phyloP scores from a whole-genome alignment of 1,140 invertebrate genomes.

The Euschistus heros region DNA sequence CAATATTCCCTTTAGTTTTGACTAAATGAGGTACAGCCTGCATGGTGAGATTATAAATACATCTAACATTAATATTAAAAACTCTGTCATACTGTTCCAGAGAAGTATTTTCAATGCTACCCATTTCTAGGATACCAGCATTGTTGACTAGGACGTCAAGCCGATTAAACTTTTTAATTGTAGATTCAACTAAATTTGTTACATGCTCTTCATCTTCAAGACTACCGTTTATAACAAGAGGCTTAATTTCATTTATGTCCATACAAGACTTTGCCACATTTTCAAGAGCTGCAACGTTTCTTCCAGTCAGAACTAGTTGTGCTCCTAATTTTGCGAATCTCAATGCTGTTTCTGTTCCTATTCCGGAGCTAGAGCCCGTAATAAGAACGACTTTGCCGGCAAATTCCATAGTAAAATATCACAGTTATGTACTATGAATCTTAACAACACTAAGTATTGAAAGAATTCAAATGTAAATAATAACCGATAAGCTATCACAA shows the following conservation, averaged over 20 bases:
- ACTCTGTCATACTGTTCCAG: slow-evolving; percentile 71
- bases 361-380: slow-evolving; percentile 75
- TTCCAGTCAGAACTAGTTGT: slow-evolving; percentile 21
- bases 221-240: slow-evolving; percentile 50
- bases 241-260: slow-evolving; percentile 32
- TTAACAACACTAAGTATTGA: no score
- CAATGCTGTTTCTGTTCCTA: slow-evolving; percentile 65
- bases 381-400: slow-evolving; percentile 53
- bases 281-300: slow-evolving; percentile 35
- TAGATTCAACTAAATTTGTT: slow-evolving; percentile 55
- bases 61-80: slow-evolving; percentile 74
- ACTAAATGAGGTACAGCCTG: slow-evolving; percentile 71
- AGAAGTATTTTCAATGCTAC: slow-evolving; percentile 69
- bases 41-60: slow-evolving; percentile 72
- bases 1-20: slow-evolving; percentile 70
- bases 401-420: slow-evolving; percentile 41
- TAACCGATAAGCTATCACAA: no score
- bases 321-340: slow-evolving; percentile 57
- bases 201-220: slow-evolving; percentile 48
- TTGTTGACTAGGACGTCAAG: slow-evolving; percentile 76
- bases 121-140: slow-evolving; percentile 71
- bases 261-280: slow-evolving; percentile 29
- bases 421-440: no score
- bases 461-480: no score
- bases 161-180: slow-evolving; percentile 55